These are phyloP conservation scores for Leptoclinus maculatus DNA, from an alignment of 2,797 vertebrate genomes.

Conservation along the genomic window DNA sequence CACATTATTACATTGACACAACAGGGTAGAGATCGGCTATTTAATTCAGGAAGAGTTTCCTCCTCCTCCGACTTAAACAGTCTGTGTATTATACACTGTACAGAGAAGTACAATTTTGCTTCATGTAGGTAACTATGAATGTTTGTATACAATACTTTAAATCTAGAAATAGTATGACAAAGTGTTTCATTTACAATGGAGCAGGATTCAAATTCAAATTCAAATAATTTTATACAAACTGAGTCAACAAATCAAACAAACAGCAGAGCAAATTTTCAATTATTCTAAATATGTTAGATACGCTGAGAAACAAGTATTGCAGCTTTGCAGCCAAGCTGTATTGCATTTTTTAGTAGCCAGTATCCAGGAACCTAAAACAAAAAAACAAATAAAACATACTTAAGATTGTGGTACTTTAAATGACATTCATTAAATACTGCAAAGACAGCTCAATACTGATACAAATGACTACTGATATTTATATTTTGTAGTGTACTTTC, in stretches of 20 bases:
- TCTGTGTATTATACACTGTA: neutral
- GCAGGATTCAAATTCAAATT: neutral
- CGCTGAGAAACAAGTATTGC: slow-evolving; percentile 94
- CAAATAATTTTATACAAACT: slow-evolving; percentile 34
- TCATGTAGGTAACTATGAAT: neutral
- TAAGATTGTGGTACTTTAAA: slow-evolving; percentile 2
- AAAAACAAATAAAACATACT: slow-evolving; percentile 19
- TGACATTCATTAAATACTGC: neutral
- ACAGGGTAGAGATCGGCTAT: neutral
- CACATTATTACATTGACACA: neutral
- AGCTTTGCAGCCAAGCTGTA: slow-evolving; percentile 93
- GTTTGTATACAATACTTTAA: slow-evolving; percentile 5
- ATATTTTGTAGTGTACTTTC: neutral
- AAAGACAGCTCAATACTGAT: neutral
- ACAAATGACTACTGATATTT: neutral
- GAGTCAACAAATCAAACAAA: slow-evolving; percentile 37
- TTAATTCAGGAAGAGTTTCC: slow-evolving; percentile 7
- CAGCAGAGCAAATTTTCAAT: neutral
- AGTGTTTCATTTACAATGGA: slow-evolving; percentile 24
- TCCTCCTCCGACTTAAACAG: neutral
- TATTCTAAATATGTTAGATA: slow-evolving; percentile 75
- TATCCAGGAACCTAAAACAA: slow-evolving; percentile 91
- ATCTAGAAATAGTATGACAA: slow-evolving; percentile 17
- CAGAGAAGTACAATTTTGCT: neutral
- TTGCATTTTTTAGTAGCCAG: slow-evolving; percentile 88